These are phyloP conservation scores for Drosophila bifasciata DNA, from an alignment of 1,140 invertebrate species.

Conservation along the genomic window DNA sequence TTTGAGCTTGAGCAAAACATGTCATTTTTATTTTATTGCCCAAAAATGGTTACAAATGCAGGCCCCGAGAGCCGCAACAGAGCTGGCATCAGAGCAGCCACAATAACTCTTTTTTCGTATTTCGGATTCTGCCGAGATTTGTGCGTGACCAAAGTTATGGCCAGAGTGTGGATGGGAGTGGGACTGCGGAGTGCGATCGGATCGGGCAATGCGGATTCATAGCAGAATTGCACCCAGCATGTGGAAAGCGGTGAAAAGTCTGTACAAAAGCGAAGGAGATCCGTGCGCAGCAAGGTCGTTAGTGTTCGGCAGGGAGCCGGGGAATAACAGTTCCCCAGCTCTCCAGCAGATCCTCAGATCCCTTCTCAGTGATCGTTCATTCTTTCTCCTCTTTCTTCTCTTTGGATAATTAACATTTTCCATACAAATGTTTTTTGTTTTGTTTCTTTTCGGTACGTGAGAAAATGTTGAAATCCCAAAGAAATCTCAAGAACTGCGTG, in stretches of 20 bases:
- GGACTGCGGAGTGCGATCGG: conserved; percentile 10
- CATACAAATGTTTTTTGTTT: conserved; percentile 42
- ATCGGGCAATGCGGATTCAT: conserved; percentile 55
- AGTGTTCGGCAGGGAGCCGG: too few species aligned
- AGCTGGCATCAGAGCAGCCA: conserved; percentile 9
- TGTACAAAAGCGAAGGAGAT: background rate
- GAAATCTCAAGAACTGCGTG: conserved; percentile 19
- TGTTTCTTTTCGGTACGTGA: conserved; percentile 57
- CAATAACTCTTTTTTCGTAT: conserved; percentile 44
- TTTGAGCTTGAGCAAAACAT: conserved; percentile 74
- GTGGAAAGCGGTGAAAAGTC: conserved; percentile 32
- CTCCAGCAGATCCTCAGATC: conserved; percentile 2
- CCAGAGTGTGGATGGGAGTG: conserved; percentile 3
- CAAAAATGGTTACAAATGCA: conserved; percentile 76
- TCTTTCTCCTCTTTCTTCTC: conserved; percentile 12
- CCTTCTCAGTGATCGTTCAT: conserved; percentile 7
- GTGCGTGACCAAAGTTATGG: conserved; percentile 61
- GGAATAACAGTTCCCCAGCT: background rate
- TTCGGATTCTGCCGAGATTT: conserved; percentile 67
- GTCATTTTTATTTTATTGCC: conserved; percentile 78
- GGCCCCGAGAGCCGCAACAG: background rate
- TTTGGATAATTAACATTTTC: conserved; percentile 65
- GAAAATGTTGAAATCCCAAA: conserved; percentile 57
- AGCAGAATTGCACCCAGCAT: background rate
- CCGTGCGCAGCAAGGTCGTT: conserved; percentile 21